Conservation (phyloP, 2,113 vertebrate genomes). For the Eulemur macaco region DNA sequence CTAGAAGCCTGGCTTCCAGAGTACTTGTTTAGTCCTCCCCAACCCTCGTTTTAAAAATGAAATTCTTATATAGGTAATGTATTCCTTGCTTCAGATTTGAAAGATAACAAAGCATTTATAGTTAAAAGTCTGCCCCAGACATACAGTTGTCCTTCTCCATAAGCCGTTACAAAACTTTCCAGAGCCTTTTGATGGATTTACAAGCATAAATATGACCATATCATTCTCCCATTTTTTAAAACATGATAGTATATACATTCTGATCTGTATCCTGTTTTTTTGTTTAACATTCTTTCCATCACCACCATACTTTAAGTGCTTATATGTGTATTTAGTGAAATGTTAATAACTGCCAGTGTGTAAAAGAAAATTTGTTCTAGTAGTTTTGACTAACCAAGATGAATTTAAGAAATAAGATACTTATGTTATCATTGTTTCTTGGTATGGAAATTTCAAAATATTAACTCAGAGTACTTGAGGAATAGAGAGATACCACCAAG, state of each 20-base stretch:
- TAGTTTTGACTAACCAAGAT: slow-evolving; percentile 16
- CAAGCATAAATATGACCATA: not conserved
- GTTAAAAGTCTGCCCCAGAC: not conserved
- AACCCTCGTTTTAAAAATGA: not conserved
- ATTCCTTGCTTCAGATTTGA: not conserved
- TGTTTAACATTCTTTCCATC: slow-evolving; percentile 27
- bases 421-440: not conserved
- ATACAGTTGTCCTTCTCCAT: not conserved
- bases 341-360: not conserved
- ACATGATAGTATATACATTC: not conserved
- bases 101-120: not conserved
- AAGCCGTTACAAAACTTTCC: not conserved
- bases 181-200: not conserved
- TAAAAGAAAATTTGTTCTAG: slow-evolving; percentile 10
- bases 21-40: not conserved
- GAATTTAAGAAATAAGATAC: slow-evolving; percentile 18
- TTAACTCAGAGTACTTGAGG: not conserved
- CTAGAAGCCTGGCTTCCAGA: not conserved
- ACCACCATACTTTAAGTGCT: not conserved
- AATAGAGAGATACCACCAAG: not conserved
- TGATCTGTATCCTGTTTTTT: not conserved
- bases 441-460: not conserved
- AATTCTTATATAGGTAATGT: not conserved
- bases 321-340: slow-evolving; percentile 15
- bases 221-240: not conserved